Evolutionary conservation across 2,888 invertebrate species (phyloP), one percentile per base, ranked within the genome.

Genomic region (Unio delphinus): DNA sequence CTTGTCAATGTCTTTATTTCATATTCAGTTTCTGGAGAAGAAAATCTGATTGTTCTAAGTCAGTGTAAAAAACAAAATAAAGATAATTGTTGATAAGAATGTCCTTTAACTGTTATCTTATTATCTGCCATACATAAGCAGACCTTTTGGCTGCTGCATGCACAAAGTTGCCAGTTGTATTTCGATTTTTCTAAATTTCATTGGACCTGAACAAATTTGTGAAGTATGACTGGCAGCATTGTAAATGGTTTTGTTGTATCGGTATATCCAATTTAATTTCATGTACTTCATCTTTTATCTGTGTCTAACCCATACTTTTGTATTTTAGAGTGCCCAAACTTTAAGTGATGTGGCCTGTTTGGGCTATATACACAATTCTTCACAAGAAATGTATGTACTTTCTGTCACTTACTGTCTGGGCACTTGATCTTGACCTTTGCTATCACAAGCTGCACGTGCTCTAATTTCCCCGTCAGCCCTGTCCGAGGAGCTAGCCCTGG

Each of bases 401-500:
- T 45, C 45, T 45, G 65, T 72, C 72, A 72, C 68, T 72, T 68
- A 57, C 68, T 68, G 64, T 65, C 67, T 68, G 72, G 72, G 69
- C 67, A 72, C 64, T 34, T 45, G 30, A 60, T 28, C 55, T 45
- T 45, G 45, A 45, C 45, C 45, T 45, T 45, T 66, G 34, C 34
- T 60, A 28, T 60, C 34, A 60, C 64, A 60, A 69, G 62, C 64
- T 61, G 72, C 69, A 72, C 61, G 68, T 81, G 82, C 78, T 65
- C 67, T 70, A 57, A 67, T 80, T 79, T 79, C 77, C 75, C 70
- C 71, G 63, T 70, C 80, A 86, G 84, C 83, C 26, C 71, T 86
- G 70, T 87, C 86, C 76, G 89, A 89, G 77, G 89, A 89, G 78
- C 80, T 89, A 71, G 86, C 83, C 80, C 77, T 88, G 82, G 86